phyloP scores from a whole-genome alignment of 1,140 invertebrate species.

The Melipona quadrifasciata region DNA sequence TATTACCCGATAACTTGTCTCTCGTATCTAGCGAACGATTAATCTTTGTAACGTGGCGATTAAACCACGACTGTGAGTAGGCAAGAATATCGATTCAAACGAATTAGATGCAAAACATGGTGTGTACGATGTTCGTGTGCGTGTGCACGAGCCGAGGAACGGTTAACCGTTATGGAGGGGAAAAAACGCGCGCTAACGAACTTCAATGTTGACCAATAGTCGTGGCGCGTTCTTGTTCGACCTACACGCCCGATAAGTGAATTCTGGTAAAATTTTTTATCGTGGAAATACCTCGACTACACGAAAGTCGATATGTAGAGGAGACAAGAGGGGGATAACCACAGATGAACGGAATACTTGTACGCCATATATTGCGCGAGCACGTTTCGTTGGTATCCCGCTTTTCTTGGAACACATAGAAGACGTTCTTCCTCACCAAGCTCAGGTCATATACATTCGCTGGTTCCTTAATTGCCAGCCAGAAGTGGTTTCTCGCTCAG shows the following conservation, averaged over 20 bases:
- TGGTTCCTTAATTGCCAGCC: conserved; percentile 37
- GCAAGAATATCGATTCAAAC: conserved; percentile 50
- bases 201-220: conserved; percentile 15
- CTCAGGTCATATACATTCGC: conserved; percentile 35
- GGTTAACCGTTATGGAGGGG: conserved; percentile 24
- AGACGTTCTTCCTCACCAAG: conserved; percentile 33
- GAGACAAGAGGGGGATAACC: background rate
- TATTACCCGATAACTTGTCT: conserved; percentile 39
- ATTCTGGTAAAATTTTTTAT: conserved; percentile 35
- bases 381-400: conserved; percentile 13
- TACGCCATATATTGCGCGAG: conserved; percentile 43
- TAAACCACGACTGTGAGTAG: conserved; percentile 31
- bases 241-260: conserved; percentile 10
- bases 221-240: background rate
- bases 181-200: conserved; percentile 25
- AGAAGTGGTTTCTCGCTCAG: conserved; percentile 27
- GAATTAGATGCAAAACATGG: conserved; percentile 48
- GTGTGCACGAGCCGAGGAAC: background rate
- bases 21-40: conserved; percentile 40
- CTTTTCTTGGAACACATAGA: conserved; percentile 39
- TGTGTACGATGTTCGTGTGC: background rate
- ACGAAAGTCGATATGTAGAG: background rate
- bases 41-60: conserved; percentile 41
- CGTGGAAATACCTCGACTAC: conserved; percentile 8
- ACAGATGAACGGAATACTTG: conserved; percentile 16